Conservation (phyloP, 2,888 invertebrate species). For the Melanchra persicariae region DNA sequence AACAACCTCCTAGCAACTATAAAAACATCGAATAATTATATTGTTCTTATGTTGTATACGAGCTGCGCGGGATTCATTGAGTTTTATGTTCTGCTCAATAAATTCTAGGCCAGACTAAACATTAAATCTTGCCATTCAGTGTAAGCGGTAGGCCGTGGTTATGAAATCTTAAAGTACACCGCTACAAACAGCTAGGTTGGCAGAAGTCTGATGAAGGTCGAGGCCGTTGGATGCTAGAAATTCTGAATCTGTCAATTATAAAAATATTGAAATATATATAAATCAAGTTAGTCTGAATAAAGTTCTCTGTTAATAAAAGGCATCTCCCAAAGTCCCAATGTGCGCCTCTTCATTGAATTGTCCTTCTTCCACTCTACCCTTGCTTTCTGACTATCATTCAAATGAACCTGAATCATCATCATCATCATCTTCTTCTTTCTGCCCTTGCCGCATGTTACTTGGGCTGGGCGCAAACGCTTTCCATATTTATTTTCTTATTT, state of each 20-base stretch:
- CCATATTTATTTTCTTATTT: too few species aligned
- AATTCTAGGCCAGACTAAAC: constrained; percentile 40
- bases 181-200: neutral
- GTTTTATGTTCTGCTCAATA: constrained; percentile 30
- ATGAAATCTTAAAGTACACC: constrained; percentile 13
- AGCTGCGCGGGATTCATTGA: neutral
- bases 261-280: too few species aligned
- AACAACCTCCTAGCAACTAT: neutral
- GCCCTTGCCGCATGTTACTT: neutral
- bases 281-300: too few species aligned
- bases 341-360: too few species aligned
- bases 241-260: neutral
- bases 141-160: neutral
- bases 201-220: constrained; percentile 24
- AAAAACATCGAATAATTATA: too few species aligned
- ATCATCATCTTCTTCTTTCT: neutral
- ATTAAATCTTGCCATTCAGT: constrained; percentile 14
- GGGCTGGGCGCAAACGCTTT: neutral
- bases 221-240: constrained; percentile 21
- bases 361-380: neutral
- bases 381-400: neutral
- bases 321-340: too few species aligned
- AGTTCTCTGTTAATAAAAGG: too few species aligned
- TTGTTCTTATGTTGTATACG: too few species aligned
- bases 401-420: neutral